Percentiles rank a stretch among this genome's conserved stretches.
These are phyloP conservation scores for Coremacera marginata DNA, from an alignment of 2,888 invertebrate species.

Conservation along the genomic window DNA sequence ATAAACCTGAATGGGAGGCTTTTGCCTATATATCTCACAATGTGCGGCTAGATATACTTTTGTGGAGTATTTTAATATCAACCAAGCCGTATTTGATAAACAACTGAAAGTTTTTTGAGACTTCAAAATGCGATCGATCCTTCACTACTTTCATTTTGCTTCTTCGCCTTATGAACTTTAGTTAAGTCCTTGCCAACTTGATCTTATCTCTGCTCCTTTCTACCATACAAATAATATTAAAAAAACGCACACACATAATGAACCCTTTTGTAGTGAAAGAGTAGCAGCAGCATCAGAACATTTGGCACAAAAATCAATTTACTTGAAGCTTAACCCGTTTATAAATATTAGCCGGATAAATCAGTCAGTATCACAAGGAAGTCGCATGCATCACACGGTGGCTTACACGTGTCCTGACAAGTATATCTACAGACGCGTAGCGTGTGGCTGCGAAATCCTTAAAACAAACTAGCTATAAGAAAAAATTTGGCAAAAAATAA, in stretches of 20 bases:
- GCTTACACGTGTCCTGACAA: slow-evolving; percentile 33
- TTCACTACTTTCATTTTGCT: too few relatives aligned
- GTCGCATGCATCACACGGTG: slow-evolving; percentile 30
- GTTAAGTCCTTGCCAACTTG: not conserved
- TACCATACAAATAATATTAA: too few relatives aligned
- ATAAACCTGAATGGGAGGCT: too few relatives aligned
- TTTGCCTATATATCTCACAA: too few relatives aligned
- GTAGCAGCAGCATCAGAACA: not conserved
- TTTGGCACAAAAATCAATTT: slow-evolving; percentile 30
- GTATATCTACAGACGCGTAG: not conserved
- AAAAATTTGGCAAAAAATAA: not conserved
- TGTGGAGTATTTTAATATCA: too few relatives aligned
- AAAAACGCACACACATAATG: too few relatives aligned
- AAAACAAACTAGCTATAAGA: not conserved
- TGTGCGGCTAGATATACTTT: too few relatives aligned
- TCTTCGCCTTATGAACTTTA: too few relatives aligned
- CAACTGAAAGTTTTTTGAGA: too few relatives aligned
- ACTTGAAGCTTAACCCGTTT: not conserved
- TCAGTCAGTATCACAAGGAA: slow-evolving; percentile 13
- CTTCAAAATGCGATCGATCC: too few relatives aligned
- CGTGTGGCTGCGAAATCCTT: slow-evolving; percentile 24
- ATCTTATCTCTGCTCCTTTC: not conserved
- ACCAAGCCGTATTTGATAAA: too few relatives aligned
- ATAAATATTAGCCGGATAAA: slow-evolving; percentile 26
- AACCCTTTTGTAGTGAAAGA: not conserved